Percentiles rank a stretch among this genome's conserved stretches.
phyloP scores from a whole-genome alignment of 2,888 invertebrate genomes.

The Hydraecia micacea region DNA sequence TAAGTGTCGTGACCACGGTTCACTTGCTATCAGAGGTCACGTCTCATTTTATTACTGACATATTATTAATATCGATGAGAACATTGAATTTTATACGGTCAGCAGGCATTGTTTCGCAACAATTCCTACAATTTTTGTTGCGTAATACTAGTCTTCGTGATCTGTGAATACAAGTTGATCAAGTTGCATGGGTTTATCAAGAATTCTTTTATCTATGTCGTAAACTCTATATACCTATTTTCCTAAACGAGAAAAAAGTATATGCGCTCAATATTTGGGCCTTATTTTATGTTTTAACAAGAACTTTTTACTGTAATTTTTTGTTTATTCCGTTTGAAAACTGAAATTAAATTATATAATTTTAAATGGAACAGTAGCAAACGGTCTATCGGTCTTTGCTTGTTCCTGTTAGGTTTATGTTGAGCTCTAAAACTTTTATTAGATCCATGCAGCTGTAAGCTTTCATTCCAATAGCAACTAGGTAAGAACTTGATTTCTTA shows the following conservation, averaged over 20 bases:
- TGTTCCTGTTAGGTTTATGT: not conserved
- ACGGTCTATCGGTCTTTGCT: not conserved
- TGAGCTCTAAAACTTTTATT: conserved; percentile 8
- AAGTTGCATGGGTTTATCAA: conserved; percentile 59
- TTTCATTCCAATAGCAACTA: conserved; percentile 25
- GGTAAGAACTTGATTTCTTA: conserved; percentile 6
- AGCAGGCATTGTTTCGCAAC: conserved; percentile 82
- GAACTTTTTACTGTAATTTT: not conserved
- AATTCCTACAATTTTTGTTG: conserved; percentile 56
- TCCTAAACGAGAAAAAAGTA: not conserved
- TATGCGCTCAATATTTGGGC: not conserved
- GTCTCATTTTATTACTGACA: conserved; percentile 88
- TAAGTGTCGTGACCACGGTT: conserved; percentile 86
- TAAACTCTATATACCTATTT: conserved; percentile 34
- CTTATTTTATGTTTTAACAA: not conserved
- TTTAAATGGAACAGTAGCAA: not conserved
- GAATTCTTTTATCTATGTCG: conserved; percentile 57
- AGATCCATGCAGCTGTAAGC: conserved; percentile 6
- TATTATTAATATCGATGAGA: conserved; percentile 86
- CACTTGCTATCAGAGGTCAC: conserved; percentile 86
- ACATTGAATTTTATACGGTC: conserved; percentile 84
- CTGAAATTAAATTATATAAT: not conserved
- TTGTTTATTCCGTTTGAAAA: not conserved
- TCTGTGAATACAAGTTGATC: conserved; percentile 59
- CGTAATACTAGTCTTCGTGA: conserved; percentile 55